A percentile compares a stretch with the other conserved stretches of the same genome.
phyloP scores from a whole-genome alignment of 2,797 vertebrate species.

The Argyrosomus regius region DNA sequence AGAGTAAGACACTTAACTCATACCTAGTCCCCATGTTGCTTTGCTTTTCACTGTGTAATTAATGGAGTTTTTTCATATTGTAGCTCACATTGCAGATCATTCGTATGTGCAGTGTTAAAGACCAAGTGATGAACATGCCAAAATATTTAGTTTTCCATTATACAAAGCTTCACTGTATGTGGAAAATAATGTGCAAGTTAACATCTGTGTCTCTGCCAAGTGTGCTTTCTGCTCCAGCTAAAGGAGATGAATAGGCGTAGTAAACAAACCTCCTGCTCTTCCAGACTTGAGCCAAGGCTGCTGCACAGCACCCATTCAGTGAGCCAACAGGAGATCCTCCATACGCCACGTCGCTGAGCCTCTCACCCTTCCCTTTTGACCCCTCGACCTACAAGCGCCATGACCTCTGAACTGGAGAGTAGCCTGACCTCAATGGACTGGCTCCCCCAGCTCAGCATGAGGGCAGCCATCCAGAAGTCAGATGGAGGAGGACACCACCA shows the following conservation, averaged over 20 bases:
- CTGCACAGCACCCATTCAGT: conserved; percentile 74
- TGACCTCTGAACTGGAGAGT: conserved; percentile 93
- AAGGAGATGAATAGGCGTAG: conserved; percentile 70
- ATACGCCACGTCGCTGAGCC: conserved; percentile 56
- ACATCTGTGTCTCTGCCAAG: conserved; percentile 68
- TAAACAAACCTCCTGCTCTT: conserved; percentile 78
- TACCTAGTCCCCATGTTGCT: conserved; percentile 18
- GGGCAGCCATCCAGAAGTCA: conserved; percentile 88
- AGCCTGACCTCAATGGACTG: conserved; percentile 93
- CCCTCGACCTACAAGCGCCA: conserved; percentile 57
- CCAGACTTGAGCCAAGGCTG: conserved; percentile 80
- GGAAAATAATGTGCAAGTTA: conserved; percentile 70
- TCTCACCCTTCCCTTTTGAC: conserved; percentile 40
- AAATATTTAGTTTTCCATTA: conserved; percentile 63
- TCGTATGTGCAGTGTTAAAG: conserved; percentile 38
- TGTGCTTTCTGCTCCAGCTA: conserved; percentile 68
- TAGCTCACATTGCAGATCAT: conserved; percentile 27
- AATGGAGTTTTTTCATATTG: conserved; percentile 23
- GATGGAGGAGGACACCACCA: conserved; percentile 81
- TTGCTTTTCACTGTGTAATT: conserved; percentile 41
- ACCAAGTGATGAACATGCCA: conserved; percentile 50
- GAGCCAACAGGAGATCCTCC: conserved; percentile 68
- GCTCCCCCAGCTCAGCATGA: conserved; percentile 91
- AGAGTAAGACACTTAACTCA: conserved; percentile 71
- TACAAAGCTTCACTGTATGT: conserved; percentile 50